Evolutionary conservation across 2,888 invertebrate species (phyloP).

Genomic region (Drosophila suboccidentalis): DNA sequence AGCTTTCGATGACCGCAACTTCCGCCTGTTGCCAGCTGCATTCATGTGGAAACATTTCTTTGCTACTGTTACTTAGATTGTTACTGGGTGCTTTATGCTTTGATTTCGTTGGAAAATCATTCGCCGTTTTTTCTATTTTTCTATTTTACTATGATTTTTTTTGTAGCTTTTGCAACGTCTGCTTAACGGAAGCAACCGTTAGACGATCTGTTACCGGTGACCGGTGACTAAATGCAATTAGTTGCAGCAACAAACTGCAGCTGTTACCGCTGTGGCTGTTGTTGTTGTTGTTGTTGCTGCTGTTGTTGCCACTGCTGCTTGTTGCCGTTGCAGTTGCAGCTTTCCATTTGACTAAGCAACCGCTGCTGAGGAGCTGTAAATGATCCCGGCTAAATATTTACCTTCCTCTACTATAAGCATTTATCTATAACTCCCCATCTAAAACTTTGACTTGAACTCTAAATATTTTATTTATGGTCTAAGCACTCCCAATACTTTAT

Average conservation of each 20-base stretch:
- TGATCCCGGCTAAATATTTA: slow-evolving; percentile 57
- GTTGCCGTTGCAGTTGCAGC: slow-evolving; percentile 36
- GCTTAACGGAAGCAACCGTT: slow-evolving; percentile 78
- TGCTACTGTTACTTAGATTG: slow-evolving; percentile 64
- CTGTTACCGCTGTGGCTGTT: slow-evolving; percentile 49
- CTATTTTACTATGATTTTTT: slow-evolving; percentile 17
- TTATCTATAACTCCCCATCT: slow-evolving; percentile 17
- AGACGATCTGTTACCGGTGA: slow-evolving; percentile 68
- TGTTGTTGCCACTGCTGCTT: slow-evolving; percentile 18
- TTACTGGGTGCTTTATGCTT: slow-evolving; percentile 65
- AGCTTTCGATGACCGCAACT: slow-evolving; percentile 58
- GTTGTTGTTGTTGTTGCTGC: slow-evolving; percentile 10
- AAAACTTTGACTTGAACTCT: slow-evolving; percentile 1
- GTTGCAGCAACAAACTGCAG: slow-evolving; percentile 79
- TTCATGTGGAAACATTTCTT: slow-evolving; percentile 58
- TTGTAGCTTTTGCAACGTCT: slow-evolving; percentile 43
- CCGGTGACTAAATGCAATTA: slow-evolving; percentile 76
- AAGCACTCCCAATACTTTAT: slow-evolving; percentile 16
- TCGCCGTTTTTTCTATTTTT: slow-evolving; percentile 38
- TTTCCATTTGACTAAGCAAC: slow-evolving; percentile 72
- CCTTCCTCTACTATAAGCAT: slow-evolving; percentile 25
- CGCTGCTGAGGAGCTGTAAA: slow-evolving; percentile 52
- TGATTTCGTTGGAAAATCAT: slow-evolving; percentile 70
- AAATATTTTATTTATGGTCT: slow-evolving; percentile 10
- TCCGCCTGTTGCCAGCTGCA: slow-evolving; percentile 55